Conservation (phyloP, 2,113 vertebrate genomes). For the Zosterops borbonicus region DNA sequence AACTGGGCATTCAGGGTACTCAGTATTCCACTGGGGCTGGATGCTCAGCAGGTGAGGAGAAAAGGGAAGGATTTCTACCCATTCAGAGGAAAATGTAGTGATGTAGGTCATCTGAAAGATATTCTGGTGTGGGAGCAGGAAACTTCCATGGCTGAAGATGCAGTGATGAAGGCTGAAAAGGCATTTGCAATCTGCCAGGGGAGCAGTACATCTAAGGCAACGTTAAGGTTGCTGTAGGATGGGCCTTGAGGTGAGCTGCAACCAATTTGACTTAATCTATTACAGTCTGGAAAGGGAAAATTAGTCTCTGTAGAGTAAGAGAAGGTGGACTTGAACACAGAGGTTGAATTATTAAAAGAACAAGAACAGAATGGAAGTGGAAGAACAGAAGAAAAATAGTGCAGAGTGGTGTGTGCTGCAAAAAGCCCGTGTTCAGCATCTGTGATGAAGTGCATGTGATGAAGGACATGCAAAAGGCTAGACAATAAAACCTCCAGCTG, state of each 20-base stretch:
- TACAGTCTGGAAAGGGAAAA: background rate
- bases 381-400: background rate
- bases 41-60: background rate
- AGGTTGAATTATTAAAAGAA: background rate
- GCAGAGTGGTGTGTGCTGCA: background rate
- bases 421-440: background rate
- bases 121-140: background rate
- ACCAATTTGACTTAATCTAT: background rate
- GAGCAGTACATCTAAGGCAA: background rate
- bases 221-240: background rate
- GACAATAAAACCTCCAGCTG: background rate
- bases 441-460: background rate
- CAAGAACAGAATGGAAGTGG: background rate
- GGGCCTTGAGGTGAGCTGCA: background rate
- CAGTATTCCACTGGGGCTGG: background rate
- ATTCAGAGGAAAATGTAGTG: background rate
- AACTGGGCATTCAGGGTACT: background rate
- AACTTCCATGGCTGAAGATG: background rate
- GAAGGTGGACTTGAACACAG: background rate
- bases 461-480: background rate
- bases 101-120: background rate
- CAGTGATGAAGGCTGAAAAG: background rate
- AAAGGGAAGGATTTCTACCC: background rate
- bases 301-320: background rate
- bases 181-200: background rate